Evolutionary conservation across 2,888 invertebrate genomes (phyloP), one percentile per base, ranked within the genome.

Genomic region (Odontocolon sp.): DNA sequence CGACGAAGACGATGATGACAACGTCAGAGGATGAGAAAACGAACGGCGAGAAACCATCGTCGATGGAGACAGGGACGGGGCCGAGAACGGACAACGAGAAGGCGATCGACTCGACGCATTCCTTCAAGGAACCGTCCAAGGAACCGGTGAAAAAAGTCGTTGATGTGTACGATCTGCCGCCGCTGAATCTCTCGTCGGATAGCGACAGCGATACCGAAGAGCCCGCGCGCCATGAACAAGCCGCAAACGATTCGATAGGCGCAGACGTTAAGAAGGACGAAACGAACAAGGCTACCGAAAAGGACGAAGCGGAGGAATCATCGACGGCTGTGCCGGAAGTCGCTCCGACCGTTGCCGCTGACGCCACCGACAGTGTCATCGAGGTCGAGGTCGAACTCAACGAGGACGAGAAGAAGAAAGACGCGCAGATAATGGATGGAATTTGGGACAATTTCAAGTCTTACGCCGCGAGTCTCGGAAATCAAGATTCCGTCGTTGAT

Each of bases 391-490:
- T 64, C 3, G 78, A 77, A 9, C 36, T 70, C 5, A 61, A 73
- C 50, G 73, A 80, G 6, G 78, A 78, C n/a, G 92, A 92, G 54
- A 92, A 92, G 63, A 87, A 90, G 40, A 92, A 93, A 78, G 92
- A 93, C n/a, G 92, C 93, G 9, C 92, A 93, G 76, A 92, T 94
- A 81, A 93, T 95, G 85, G 92, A 94, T 83, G 94, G 94, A 57
- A 94, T 95, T 84, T 95, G 95, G 95, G 94, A 95, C 86, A 95
- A 95, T 86, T 95, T 95, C 83, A 94, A 95, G 85, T 94, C 93
- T 68, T 95, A 95, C 86, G 94, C 95, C 86, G 95, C 94, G 33
- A 94, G 93, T 85, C 92, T 94, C 73, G 94, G 93, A 81, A 94
- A 93, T 84, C 79, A 83, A 2, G 84, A 86, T 0, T 40, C 63